Percentiles rank a stretch among this genome's conserved stretches.
phyloP scores from a whole-genome alignment of 2,888 invertebrate genomes.

The Frankliniella fusca region DNA sequence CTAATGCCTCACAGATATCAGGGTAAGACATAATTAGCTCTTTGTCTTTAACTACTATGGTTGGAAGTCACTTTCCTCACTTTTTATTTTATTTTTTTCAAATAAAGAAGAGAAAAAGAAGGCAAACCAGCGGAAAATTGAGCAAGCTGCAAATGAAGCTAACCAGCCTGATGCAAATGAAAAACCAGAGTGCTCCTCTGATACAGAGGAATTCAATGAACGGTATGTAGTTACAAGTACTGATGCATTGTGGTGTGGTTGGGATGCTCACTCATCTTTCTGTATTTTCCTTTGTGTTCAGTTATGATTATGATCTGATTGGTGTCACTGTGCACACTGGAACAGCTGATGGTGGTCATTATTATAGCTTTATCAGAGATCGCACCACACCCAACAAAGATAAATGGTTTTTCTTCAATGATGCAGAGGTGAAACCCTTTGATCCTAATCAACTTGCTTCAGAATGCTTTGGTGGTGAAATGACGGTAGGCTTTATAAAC shows the following conservation, averaged over 20 bases:
- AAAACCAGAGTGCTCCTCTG: conserved; percentile 40
- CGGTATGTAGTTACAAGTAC: neutral
- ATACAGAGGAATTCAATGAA: conserved; percentile 58
- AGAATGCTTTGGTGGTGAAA: conserved; percentile 96
- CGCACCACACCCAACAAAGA: conserved; percentile 68
- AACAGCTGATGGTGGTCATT: conserved; percentile 96
- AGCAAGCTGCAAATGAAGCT: conserved; percentile 44
- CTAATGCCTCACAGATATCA: conserved; percentile 85
- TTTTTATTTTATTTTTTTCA: conserved; percentile 39
- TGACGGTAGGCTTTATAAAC: conserved; percentile 63
- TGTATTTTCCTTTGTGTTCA: conserved; percentile 30
- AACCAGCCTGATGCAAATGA: conserved; percentile 48
- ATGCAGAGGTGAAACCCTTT: conserved; percentile 90
- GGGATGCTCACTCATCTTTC: neutral
- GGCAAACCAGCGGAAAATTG: conserved; percentile 39
- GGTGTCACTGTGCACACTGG: conserved; percentile 97
- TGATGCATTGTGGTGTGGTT: neutral
- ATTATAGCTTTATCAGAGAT: conserved; percentile 92
- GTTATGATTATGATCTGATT: conserved; percentile 67
- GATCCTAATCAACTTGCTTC: conserved; percentile 91
- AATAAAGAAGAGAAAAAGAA: conserved; percentile 38
- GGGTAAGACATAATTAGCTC: conserved; percentile 49
- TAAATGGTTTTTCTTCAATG: conserved; percentile 90
- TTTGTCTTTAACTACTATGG: neutral
- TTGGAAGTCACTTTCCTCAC: conserved; percentile 29